Conservation (phyloP, 2,797 vertebrate genomes). For the Pipistrellus pipistrellus region DNA sequence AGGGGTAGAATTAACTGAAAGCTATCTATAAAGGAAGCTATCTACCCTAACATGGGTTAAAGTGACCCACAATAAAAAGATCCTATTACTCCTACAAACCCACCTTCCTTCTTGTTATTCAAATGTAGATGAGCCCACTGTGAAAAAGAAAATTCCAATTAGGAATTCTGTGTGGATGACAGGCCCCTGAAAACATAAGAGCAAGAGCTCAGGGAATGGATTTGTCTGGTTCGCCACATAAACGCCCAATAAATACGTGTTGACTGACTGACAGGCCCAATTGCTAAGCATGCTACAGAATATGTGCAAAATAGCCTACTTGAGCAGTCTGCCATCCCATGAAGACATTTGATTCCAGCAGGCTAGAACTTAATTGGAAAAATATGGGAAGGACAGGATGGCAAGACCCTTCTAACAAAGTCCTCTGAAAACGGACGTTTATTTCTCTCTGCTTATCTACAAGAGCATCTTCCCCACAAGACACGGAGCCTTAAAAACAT, state of each 20-base stretch:
- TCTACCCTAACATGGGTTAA: background rate
- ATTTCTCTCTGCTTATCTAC: constrained; percentile 55
- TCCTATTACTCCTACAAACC: background rate
- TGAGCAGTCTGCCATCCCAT: constrained; percentile 59
- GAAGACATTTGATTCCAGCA: constrained; percentile 75
- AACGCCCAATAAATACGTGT: constrained; percentile 71
- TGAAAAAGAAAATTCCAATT: constrained; percentile 64
- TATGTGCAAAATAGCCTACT: constrained; percentile 66
- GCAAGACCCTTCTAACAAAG: constrained; percentile 49
- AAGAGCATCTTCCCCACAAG: constrained; percentile 52
- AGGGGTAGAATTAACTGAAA: background rate
- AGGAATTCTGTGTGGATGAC: constrained; percentile 54
- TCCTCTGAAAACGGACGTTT: constrained; percentile 31
- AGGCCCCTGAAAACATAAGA: constrained; percentile 51
- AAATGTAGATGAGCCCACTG: background rate
- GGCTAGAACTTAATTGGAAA: constrained; percentile 75
- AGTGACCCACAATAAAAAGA: background rate
- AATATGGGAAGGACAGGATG: constrained; percentile 67
- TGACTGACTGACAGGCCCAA: constrained; percentile 77
- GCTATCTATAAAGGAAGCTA: background rate
- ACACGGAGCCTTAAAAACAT: background rate
- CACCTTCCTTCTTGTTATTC: constrained; percentile 39
- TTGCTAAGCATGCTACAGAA: constrained; percentile 69
- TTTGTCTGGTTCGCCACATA: constrained; percentile 76
- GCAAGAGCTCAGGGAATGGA: constrained; percentile 64